Evolutionary conservation across 1,140 invertebrate genomes (phyloP).

Genomic region (Maniola jurtina): DNA sequence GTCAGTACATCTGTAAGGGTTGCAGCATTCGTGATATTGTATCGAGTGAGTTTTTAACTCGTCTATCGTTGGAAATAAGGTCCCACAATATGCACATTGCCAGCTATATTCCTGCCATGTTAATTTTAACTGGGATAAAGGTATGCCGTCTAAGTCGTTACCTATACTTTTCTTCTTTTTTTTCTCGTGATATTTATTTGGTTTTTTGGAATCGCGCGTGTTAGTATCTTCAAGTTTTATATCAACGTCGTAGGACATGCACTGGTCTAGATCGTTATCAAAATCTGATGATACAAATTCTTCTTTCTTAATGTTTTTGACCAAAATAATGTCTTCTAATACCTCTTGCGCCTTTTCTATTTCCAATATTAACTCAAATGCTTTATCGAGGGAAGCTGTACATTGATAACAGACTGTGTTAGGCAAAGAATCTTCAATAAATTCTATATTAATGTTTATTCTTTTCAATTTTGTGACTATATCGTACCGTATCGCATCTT

Average conservation of each 20-base stretch:
- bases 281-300: constrained; percentile 6
- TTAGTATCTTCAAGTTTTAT: constrained; percentile 20
- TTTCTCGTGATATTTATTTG: constrained; percentile 6
- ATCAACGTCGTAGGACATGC: constrained; percentile 13
- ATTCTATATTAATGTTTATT: constrained; percentile 32
- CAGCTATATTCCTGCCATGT: constrained; percentile 57
- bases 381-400: constrained; percentile 45
- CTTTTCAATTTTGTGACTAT: constrained; percentile 42
- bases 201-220: constrained; percentile 1
- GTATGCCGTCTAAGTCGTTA: constrained; percentile 17
- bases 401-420: constrained; percentile 59
- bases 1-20: constrained; percentile 49
- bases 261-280: constrained; percentile 14
- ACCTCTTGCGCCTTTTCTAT: constrained; percentile 52
- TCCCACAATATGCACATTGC: constrained; percentile 55
- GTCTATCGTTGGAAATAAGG: constrained; percentile 47
- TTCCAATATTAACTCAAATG: constrained; percentile 48
- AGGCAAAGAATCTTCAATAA: constrained; percentile 37
- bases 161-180: constrained; percentile 10
- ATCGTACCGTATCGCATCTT: constrained; percentile 40
- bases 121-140: constrained; percentile 28
- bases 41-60: constrained; percentile 48
- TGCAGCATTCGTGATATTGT: constrained; percentile 44
- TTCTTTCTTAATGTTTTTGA: constrained; percentile 31
- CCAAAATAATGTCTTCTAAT: constrained; percentile 33